A percentile compares a stretch with the other conserved stretches of the same genome.
phyloP scores from a whole-genome alignment of 2,888 invertebrate genomes.

The Oscheius sp. region DNA sequence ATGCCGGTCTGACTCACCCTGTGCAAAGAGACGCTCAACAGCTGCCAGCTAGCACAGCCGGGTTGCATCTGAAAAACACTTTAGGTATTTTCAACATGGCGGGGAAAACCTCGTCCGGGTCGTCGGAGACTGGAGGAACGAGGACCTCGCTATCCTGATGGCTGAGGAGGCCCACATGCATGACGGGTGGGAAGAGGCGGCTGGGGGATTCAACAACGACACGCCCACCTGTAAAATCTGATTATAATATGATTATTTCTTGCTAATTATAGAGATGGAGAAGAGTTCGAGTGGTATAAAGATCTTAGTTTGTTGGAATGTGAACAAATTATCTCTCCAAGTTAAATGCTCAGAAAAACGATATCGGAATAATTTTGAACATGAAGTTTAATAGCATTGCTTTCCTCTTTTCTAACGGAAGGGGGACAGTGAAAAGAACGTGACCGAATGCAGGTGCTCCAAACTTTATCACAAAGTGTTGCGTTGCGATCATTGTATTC shows the following conservation, averaged over 20 bases:
- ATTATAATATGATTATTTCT: background rate
- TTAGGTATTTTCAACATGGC: background rate
- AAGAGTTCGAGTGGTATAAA: too few species aligned
- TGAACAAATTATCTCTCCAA: too few species aligned
- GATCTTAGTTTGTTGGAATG: too few species aligned
- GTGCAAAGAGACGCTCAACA: slow-evolving; percentile 70
- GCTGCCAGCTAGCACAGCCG: slow-evolving; percentile 59
- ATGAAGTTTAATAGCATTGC: too few species aligned
- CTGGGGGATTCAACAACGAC: background rate
- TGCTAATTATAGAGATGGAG: too few species aligned
- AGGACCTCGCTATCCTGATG: slow-evolving; percentile 33
- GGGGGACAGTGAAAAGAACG: too few species aligned
- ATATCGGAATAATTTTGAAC: too few species aligned
- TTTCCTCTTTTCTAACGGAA: too few species aligned
- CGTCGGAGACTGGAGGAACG: slow-evolving; percentile 37
- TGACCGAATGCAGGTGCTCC: too few species aligned
- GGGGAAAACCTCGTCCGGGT: slow-evolving; percentile 29
- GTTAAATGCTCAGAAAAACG: too few species aligned
- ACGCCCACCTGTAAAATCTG: slow-evolving; percentile 26
- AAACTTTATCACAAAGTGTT: too few species aligned
- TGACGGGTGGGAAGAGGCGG: slow-evolving; percentile 16
- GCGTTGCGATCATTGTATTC: too few species aligned
- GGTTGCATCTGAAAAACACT: slow-evolving; percentile 36
- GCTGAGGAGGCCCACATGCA: slow-evolving; percentile 26
- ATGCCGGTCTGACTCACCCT: slow-evolving; percentile 55